A percentile compares a stretch with the other conserved stretches of the same genome.
These are phyloP conservation scores for Cryptotis parvus DNA, from an alignment of 2,113 vertebrate genomes.

Conservation along the genomic window DNA sequence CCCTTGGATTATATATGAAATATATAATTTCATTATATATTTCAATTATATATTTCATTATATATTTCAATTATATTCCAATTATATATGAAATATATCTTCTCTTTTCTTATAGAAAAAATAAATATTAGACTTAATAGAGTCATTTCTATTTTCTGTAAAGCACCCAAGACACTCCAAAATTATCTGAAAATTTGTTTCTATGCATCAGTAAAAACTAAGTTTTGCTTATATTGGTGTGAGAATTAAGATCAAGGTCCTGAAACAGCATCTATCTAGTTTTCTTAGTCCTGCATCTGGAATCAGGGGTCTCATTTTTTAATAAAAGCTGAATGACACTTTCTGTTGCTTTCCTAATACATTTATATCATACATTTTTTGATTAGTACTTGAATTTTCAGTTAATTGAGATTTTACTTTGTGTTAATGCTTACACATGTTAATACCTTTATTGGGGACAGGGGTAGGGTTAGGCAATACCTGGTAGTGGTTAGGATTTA, in stretches of 20 bases:
- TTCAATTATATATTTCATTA: too few relatives aligned
- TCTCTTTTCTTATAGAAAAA: background rate
- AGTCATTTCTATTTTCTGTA: conserved; percentile 50
- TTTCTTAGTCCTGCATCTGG: background rate
- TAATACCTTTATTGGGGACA: background rate
- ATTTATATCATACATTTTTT: background rate
- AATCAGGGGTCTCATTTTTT: background rate
- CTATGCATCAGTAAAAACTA: background rate
- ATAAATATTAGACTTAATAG: background rate
- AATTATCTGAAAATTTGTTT: conserved; percentile 21
- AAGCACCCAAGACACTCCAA: background rate
- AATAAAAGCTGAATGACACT: background rate
- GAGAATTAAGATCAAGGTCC: background rate
- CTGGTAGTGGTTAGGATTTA: too few relatives aligned
- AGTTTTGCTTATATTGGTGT: background rate
- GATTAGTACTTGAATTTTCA: background rate
- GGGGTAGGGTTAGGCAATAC: too few relatives aligned
- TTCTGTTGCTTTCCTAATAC: background rate
- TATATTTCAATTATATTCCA: too few relatives aligned
- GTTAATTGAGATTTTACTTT: conserved; percentile 31
- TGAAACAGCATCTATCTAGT: background rate
- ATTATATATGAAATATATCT: too few relatives aligned
- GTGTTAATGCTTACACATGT: conserved; percentile 10
- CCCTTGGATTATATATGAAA: too few relatives aligned
- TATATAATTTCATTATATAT: too few relatives aligned